Evolutionary conservation across 2,113 vertebrate species (phyloP).

Genomic region (Apaloderma vittatum): DNA sequence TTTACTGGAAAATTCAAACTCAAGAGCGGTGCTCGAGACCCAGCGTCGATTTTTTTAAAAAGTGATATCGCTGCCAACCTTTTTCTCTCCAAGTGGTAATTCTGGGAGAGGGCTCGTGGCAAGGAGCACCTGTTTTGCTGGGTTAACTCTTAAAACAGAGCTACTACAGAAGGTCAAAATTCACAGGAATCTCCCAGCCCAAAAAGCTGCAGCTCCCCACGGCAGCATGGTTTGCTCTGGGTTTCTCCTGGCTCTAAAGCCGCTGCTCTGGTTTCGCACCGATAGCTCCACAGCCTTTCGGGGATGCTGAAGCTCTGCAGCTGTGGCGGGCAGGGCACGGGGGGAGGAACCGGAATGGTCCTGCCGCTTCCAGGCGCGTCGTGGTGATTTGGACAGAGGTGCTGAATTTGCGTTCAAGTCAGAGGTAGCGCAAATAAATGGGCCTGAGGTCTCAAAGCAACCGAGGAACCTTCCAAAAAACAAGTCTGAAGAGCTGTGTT

Average conservation of each 20-base stretch:
- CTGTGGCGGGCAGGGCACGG: fast-evolving
- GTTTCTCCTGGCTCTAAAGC: neutral
- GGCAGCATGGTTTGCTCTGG: neutral
- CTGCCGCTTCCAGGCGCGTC: neutral
- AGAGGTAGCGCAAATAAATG: neutral
- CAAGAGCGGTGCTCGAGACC: neutral
- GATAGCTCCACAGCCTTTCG: fast-evolving
- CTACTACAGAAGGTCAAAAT: neutral
- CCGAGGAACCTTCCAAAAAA: neutral
- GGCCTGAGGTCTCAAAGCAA: neutral
- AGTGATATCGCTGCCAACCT: neutral
- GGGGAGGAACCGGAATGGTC: neutral
- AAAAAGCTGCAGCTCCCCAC: neutral
- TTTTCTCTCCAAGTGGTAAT: neutral
- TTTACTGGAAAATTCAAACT: neutral
- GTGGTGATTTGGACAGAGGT: neutral
- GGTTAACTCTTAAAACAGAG: neutral
- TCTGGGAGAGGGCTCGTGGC: neutral
- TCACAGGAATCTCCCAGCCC: neutral
- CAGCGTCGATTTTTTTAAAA: neutral
- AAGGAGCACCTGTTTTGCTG: neutral
- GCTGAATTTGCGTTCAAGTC: neutral
- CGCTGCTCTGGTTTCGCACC: neutral
- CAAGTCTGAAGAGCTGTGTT: neutral
- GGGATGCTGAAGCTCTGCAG: neutral